A percentile compares a stretch with the other conserved stretches of the same genome.
Evolutionary conservation across 2,888 invertebrate genomes (phyloP).

Genomic region (Pycnomerus fuliginosus): DNA sequence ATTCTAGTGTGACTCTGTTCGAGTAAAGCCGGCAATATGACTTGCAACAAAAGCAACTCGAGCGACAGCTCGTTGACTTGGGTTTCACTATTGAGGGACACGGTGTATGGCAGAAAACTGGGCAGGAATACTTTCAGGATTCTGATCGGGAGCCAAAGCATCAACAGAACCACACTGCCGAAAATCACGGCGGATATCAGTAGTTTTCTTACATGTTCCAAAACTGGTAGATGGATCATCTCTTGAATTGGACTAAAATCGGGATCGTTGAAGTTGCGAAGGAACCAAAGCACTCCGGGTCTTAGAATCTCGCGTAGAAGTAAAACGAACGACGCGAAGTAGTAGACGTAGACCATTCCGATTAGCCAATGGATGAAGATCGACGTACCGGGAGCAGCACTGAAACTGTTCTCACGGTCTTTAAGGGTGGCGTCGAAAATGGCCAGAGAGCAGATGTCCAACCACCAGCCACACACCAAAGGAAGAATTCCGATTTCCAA

Average conservation of each 20-base stretch:
- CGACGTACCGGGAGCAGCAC: conserved; percentile 91
- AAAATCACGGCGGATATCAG: conserved; percentile 94
- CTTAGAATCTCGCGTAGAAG: conserved; percentile 89
- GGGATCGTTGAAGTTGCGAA: conserved; percentile 97
- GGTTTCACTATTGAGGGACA: conserved; percentile 78
- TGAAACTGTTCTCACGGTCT: conserved; percentile 85
- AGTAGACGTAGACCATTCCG: conserved; percentile 99
- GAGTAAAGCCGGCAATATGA: conserved; percentile 91
- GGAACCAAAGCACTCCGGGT: conserved; percentile 97
- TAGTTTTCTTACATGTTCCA: conserved; percentile 86
- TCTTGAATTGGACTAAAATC: conserved; percentile 99
- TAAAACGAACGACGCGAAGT: conserved; percentile 95
- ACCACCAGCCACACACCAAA: conserved; percentile 97
- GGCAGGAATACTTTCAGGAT: conserved; percentile 80
- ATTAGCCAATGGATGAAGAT: conserved; percentile 99
- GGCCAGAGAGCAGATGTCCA: conserved; percentile 94
- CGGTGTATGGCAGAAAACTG: conserved; percentile 91
- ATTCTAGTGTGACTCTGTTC: conserved; percentile 95
- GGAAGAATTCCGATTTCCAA: conserved; percentile 98
- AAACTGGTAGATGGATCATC: conserved; percentile 96
- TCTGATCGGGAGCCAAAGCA: conserved; percentile 93
- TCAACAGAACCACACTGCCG: conserved; percentile 91
- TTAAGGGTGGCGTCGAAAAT: conserved; percentile 88
- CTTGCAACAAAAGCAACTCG: conserved; percentile 86
- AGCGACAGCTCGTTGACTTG: conserved; percentile 93